phyloP scores from a whole-genome alignment of 1,140 invertebrate species.

The Ephestia elutella region DNA sequence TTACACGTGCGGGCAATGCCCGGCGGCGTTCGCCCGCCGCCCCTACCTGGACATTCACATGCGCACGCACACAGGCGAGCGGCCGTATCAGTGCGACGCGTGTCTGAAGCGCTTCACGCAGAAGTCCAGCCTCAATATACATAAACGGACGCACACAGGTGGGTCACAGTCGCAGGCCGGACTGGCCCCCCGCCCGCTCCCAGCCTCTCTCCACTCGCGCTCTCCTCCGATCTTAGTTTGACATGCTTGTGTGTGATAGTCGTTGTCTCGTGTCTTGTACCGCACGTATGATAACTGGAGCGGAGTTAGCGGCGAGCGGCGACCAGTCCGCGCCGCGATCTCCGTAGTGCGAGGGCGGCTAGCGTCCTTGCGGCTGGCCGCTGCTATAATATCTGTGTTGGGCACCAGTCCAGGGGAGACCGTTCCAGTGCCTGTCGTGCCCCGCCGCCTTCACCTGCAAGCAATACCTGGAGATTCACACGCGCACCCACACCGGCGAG shows the following conservation, averaged over 20 bases:
- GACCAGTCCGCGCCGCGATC: conserved; percentile 64
- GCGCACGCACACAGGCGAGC: conserved; percentile 83
- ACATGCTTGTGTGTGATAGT: conserved; percentile 20
- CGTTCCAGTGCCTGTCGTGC: conserved; percentile 83
- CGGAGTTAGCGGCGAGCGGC: conserved; percentile 64
- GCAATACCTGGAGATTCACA: conserved; percentile 84
- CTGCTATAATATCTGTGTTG: conserved; percentile 72
- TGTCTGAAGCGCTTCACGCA: conserved; percentile 81
- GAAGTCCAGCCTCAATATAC: conserved; percentile 83
- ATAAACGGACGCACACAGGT: conserved; percentile 84
- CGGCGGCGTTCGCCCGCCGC: conserved; percentile 79
- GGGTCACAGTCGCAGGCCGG: conserved; percentile 63
- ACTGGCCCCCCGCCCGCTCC: conserved; percentile 61
- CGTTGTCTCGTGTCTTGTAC: conserved; percentile 11
- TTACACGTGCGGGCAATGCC: conserved; percentile 81
- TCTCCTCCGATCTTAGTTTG: conserved; percentile 37
- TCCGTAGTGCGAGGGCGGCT: conserved; percentile 62
- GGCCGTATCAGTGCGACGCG: conserved; percentile 81
- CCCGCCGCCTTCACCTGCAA: conserved; percentile 82
- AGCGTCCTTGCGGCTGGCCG: conserved; percentile 59
- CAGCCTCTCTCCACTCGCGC: conserved; percentile 38
- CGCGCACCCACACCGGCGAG: conserved; percentile 84
- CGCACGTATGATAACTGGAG: conserved; percentile 43
- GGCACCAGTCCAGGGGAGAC: conserved; percentile 75
- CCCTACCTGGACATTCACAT: conserved; percentile 83